Base-by-base conservation (phyloP, 2,888 invertebrate genomes). In the Ametastegia equiseti region DNA sequence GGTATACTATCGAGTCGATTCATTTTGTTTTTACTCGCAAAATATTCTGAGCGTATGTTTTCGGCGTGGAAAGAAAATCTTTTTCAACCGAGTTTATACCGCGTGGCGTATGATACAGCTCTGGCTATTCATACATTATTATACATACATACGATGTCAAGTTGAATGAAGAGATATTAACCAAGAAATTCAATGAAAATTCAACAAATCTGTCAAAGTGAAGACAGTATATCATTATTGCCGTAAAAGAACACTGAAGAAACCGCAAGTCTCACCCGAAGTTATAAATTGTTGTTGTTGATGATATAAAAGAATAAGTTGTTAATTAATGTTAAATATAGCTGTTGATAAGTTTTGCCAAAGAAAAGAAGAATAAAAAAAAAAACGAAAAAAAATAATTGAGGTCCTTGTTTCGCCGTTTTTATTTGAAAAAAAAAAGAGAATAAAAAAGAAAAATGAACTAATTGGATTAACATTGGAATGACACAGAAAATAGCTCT, bases 321-420 rank as follows among this genome's bases (percentile, higher is more conserved):
- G 89, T 89, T 90, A 88, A 81, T 86, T 86, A 88, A 87, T 88
- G 87, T 88, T 90, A 83, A 87, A 84, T 88, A 83, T 88, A 89
- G 86, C 85, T 83, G 83, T 84, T 85, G 84, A 86, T 85, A 84
- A 83, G 81, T 85, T 88, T 86, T 83, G 85, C 85, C 86, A 85
- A 75, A 75, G 2, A 73, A 50, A 27, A 19, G 42, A 27, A 63
- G 33, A 27, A 30, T 11, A 69, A 69, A 69, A 0, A 36, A 36
- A 65, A 15, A 33, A 19, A 7, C 2, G 19, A 87, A 83, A 84
- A 57, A 9, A 11, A 27, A 27, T 7, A 2, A 27, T 36, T 86
- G 83, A 84, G 84, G 82, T 88, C 84, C 84, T 83, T 85, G 83
- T 27, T 15, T 45, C 57, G 50, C 23, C 13, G 42, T 77, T 81